These are phyloP conservation scores for Atherinosoma microstoma DNA, from an alignment of 2,797 vertebrate genomes.

Conservation along the genomic window DNA sequence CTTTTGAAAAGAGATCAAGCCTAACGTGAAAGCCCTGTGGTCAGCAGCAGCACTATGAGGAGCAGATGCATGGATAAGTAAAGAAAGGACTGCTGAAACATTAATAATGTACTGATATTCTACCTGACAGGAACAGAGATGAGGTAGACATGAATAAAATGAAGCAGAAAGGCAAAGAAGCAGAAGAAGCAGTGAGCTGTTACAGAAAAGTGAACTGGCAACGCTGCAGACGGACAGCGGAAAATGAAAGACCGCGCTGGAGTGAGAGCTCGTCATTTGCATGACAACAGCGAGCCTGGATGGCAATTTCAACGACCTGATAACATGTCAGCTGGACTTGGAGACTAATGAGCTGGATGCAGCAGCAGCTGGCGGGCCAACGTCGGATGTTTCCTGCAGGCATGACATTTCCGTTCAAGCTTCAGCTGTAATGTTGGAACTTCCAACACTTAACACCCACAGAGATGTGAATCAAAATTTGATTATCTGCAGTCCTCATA, in stretches of 20 bases:
- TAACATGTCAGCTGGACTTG: constrained; percentile 47
- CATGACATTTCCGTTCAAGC: constrained; percentile 18
- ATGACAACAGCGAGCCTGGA: constrained; percentile 47
- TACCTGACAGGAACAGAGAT: constrained; percentile 55
- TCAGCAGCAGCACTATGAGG: constrained; percentile 23
- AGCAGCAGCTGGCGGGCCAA: constrained; percentile 17
- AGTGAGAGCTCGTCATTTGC: constrained; percentile 47
- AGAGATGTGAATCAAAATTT: constrained; percentile 34
- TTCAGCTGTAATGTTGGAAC: constrained; percentile 14
- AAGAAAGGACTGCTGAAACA: constrained; percentile 59
- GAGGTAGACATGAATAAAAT: constrained; percentile 24
- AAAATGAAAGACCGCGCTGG: constrained; percentile 13
- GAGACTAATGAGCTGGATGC: constrained; percentile 22
- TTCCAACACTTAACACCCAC: constrained; percentile 15
- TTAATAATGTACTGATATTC: constrained; percentile 79
- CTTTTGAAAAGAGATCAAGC: constrained; percentile 51
- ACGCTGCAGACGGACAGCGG: constrained; percentile 16
- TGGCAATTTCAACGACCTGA: constrained; percentile 54
- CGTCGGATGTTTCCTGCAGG: constrained; percentile 14
- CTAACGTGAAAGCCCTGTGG: constrained; percentile 31
- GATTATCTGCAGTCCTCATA: constrained; percentile 25
- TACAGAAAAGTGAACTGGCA: constrained; percentile 15
- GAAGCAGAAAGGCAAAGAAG: constrained; percentile 28
- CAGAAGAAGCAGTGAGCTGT: constrained; percentile 3
- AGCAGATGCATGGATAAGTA: constrained; percentile 47